A percentile compares a stretch with the other conserved stretches of the same genome.
Evolutionary conservation across 92 coral and sea anemone genomes (phyloP).

Genomic region (Palythoa grandis): DNA sequence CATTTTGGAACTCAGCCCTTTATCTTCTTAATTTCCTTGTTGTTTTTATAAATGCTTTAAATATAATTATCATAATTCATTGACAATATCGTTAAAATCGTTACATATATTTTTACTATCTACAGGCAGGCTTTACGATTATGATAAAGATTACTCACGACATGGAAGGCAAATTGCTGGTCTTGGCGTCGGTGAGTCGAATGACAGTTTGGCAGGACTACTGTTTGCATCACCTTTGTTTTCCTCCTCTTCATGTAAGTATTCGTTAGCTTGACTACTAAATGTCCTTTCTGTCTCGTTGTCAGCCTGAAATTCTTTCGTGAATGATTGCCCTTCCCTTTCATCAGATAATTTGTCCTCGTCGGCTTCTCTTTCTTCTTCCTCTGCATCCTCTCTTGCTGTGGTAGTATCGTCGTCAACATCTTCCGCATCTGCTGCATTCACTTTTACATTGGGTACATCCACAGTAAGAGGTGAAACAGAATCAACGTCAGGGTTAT

Average conservation of each 20-base stretch:
- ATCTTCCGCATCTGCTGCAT: neutral
- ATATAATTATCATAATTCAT: no score
- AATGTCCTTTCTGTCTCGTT: neutral
- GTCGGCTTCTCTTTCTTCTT: neutral
- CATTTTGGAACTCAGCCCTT: no score
- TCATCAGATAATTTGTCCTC: constrained; percentile 25
- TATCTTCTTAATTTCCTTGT: no score
- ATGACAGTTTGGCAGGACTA: constrained; percentile 11
- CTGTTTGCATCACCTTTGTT: neutral
- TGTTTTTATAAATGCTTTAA: no score
- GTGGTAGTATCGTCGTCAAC: neutral
- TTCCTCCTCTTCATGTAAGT: constrained; percentile 7
- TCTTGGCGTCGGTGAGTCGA: constrained; percentile 25
- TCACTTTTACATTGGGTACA: neutral
- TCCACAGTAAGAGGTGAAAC: neutral
- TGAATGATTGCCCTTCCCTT: neutral
- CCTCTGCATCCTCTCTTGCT: neutral
- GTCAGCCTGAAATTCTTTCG: constrained; percentile 8
- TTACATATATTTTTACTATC: no score
- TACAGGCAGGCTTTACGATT: no score
- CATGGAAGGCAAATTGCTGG: constrained; percentile 35
- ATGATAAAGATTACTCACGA: constrained; percentile 14
- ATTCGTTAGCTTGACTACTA: constrained; percentile 4
- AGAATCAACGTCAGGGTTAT: constrained; percentile 6
- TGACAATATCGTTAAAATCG: no score